Evolutionary conservation across 2,888 invertebrate species (phyloP).

Genomic region (Himalopsyche kuldschensis): DNA sequence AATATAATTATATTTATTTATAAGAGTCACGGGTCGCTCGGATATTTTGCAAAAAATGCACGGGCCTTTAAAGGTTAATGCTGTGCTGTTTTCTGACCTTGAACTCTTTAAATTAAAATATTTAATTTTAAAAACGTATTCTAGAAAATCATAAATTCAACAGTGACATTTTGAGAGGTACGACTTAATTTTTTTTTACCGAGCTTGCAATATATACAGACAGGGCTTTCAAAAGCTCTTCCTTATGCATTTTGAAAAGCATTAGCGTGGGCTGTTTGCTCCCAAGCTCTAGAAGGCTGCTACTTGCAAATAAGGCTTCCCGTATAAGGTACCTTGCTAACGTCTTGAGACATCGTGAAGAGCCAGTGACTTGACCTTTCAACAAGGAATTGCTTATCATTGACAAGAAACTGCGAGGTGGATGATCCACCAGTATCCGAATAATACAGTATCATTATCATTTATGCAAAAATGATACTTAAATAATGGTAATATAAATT

Average conservation of each 20-base stretch:
- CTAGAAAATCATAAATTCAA: too few relatives aligned
- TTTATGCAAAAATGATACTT: neutral
- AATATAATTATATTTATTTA: too few relatives aligned
- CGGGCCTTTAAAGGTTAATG: too few relatives aligned
- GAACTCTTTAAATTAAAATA: too few relatives aligned
- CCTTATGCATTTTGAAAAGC: neutral
- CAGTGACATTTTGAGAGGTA: neutral
- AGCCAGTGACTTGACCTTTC: neutral
- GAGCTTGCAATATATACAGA: neutral
- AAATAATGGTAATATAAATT: too few relatives aligned
- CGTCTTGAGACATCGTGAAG: neutral
- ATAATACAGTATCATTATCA: neutral
- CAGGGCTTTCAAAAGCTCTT: neutral
- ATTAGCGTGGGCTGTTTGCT: neutral
- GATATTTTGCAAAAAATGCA: too few relatives aligned
- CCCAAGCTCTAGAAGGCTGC: neutral
- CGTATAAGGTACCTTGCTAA: neutral
- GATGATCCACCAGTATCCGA: neutral
- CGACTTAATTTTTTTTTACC: neutral
- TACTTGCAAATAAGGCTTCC: neutral
- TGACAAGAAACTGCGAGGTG: neutral
- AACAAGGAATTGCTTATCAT: neutral
- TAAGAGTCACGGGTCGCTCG: too few relatives aligned
- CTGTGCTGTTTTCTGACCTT: too few relatives aligned
- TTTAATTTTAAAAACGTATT: too few relatives aligned